phyloP scores from a whole-genome alignment of 2,797 vertebrate genomes.

The Acridotheres tristis region DNA sequence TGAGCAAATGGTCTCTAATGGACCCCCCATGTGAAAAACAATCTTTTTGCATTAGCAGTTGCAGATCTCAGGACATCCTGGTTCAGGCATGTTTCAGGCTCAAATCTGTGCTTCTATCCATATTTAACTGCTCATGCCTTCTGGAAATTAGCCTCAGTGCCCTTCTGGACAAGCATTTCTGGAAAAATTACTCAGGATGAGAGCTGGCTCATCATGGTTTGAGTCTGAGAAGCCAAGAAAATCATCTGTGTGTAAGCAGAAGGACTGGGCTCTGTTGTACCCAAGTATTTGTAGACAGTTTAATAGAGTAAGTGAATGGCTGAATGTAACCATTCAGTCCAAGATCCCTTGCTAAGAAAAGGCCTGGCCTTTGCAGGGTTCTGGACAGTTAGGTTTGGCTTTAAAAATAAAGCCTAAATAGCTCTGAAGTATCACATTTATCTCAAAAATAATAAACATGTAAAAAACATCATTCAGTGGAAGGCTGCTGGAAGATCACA shows the following conservation, averaged over 20 bases:
- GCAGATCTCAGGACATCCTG: neutral
- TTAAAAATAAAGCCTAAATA: neutral
- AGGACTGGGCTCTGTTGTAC: neutral
- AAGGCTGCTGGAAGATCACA: neutral
- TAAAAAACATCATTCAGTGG: neutral
- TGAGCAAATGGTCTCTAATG: neutral
- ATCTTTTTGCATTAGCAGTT: neutral
- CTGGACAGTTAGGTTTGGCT: neutral
- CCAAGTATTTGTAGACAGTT: constrained; percentile 7
- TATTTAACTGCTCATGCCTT: neutral
- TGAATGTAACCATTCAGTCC: constrained; percentile 10
- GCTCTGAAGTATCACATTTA: neutral
- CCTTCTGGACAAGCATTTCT: neutral
- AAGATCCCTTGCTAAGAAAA: neutral
- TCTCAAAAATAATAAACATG: neutral
- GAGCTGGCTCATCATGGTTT: neutral
- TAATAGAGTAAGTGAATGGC: neutral
- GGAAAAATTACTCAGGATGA: constrained; percentile 19
- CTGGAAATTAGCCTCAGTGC: neutral
- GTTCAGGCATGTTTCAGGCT: neutral
- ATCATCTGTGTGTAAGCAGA: constrained; percentile 25
- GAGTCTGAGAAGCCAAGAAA: constrained; percentile 46
- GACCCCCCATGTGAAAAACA: neutral
- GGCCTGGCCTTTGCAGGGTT: neutral
- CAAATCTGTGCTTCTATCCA: neutral